Evolutionary conservation across 2,113 vertebrate species (phyloP).

Genomic region (Dryoscopus gambensis): DNA sequence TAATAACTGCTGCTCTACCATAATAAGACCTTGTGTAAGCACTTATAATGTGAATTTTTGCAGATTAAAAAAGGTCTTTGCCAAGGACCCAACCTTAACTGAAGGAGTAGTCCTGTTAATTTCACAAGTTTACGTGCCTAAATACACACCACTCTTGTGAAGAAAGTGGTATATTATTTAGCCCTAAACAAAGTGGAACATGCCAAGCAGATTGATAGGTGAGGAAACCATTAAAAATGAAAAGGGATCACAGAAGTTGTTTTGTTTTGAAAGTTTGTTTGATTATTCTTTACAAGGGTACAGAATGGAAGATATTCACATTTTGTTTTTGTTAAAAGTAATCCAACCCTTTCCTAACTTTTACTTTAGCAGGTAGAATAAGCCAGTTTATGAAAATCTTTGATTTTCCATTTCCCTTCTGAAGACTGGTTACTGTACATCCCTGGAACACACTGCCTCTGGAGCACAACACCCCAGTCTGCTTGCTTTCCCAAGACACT

Average conservation of each 20-base stretch:
- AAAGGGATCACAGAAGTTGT: neutral
- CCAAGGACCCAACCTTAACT: neutral
- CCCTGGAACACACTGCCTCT: neutral
- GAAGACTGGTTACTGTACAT: neutral
- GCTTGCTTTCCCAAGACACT: accelerated
- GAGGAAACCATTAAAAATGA: neutral
- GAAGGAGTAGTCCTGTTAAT: neutral
- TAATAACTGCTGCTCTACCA: neutral
- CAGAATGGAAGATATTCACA: neutral
- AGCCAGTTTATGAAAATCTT: neutral
- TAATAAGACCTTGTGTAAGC: neutral
- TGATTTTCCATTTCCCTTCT: neutral
- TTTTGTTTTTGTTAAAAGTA: neutral
- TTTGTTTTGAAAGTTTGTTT: neutral
- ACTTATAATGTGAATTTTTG: neutral
- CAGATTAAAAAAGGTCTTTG: neutral
- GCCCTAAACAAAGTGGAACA: neutral
- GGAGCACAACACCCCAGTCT: neutral
- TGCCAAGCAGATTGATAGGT: neutral
- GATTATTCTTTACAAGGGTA: neutral
- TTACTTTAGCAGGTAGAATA: neutral
- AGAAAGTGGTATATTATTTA: neutral
- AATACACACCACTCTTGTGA: neutral
- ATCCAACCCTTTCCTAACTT: neutral
- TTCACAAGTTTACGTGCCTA: neutral